Evolutionary conservation across 2,888 invertebrate species (phyloP).

Genomic region (Spisula subtruncata): DNA sequence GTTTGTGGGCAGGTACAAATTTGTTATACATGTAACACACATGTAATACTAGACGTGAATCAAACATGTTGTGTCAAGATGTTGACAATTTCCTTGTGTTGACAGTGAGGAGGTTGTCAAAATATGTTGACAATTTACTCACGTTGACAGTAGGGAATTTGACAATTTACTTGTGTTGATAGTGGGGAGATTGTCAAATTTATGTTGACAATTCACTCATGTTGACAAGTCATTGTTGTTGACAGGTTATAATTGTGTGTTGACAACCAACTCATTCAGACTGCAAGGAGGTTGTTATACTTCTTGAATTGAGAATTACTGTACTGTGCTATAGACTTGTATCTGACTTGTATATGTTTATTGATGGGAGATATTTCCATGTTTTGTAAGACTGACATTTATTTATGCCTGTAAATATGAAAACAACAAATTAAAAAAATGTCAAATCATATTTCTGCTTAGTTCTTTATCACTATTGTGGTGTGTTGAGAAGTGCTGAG

Average conservation of each 20-base stretch:
- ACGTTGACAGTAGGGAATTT: no score
- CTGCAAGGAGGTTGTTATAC: background rate
- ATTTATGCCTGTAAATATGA: slow-evolving; percentile 63
- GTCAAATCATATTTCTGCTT: slow-evolving; percentile 27
- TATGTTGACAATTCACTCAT: background rate
- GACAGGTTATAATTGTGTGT: background rate
- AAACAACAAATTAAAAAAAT: slow-evolving; percentile 58
- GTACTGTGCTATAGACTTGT: slow-evolving; percentile 12
- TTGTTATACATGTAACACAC: background rate
- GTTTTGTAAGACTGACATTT: slow-evolving; percentile 54
- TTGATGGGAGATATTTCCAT: slow-evolving; percentile 43
- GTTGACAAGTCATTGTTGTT: background rate
- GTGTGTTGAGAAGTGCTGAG: background rate
- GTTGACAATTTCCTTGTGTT: background rate
- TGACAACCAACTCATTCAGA: no score
- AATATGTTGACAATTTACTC: background rate
- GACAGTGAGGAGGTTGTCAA: background rate
- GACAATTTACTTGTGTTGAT: no score
- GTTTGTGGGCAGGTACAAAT: no score
- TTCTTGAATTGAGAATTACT: background rate
- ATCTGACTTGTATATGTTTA: no score
- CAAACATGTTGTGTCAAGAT: background rate
- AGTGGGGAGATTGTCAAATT: background rate
- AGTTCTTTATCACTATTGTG: background rate
- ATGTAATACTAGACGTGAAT: background rate